phyloP scores from a whole-genome alignment of 1,140 invertebrate species.

The Cryptotermes secundus region DNA sequence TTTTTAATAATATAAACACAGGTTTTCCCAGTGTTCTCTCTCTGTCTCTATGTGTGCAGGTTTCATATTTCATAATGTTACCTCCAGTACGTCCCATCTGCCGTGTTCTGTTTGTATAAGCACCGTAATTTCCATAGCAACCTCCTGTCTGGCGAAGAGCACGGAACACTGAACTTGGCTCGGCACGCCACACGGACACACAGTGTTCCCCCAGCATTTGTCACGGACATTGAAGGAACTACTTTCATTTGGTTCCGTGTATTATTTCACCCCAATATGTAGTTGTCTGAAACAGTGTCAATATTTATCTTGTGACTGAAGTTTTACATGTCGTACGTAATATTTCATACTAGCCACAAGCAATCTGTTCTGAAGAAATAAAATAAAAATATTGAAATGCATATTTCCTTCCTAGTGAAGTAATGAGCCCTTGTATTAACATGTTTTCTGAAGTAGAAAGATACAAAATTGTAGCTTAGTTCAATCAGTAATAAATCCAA shows the following conservation, averaged over 20 bases:
- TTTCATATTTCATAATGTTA: constrained; percentile 19
- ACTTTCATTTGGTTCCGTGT: neutral
- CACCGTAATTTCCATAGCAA: constrained; percentile 7
- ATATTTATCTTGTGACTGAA: neutral
- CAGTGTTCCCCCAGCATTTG: neutral
- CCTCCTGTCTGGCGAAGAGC: neutral
- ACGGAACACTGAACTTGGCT: neutral
- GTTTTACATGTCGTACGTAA: neutral
- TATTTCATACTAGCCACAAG: neutral
- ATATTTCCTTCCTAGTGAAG: too few species aligned
- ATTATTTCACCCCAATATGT: neutral
- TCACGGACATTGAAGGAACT: neutral
- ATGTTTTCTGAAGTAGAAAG: too few species aligned
- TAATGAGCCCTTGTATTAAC: too few species aligned
- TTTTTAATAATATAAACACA: neutral
- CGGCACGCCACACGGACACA: neutral
- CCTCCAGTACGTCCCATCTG: neutral
- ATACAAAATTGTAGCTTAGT: too few species aligned
- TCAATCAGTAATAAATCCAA: too few species aligned
- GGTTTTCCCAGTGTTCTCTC: neutral
- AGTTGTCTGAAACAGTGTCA: neutral
- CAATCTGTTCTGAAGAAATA: neutral
- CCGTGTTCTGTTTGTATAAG: neutral
- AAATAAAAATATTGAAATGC: too few species aligned
- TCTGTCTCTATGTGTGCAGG: neutral